Percentiles rank a stretch among this genome's conserved stretches.
Evolutionary conservation across 2,888 invertebrate species (phyloP).

Genomic region (Argyresthia goedartella): DNA sequence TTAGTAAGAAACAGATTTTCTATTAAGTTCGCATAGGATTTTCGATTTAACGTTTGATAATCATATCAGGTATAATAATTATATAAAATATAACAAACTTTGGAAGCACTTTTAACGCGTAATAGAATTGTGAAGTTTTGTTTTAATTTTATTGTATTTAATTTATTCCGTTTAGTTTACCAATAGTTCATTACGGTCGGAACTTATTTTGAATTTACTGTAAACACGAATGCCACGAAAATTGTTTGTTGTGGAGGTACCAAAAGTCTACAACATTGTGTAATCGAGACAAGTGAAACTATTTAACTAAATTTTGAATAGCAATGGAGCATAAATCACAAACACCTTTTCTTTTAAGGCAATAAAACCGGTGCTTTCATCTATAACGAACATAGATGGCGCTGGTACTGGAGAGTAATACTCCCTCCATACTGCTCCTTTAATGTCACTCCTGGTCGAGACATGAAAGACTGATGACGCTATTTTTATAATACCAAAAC

Average conservation of each 20-base stretch:
- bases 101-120: no score
- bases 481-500: conserved; percentile 66
- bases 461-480: conserved; percentile 68
- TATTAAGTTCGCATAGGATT: conserved; percentile 40
- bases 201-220: background rate
- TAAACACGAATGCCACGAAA: background rate
- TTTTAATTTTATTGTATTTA: no score
- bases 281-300: conserved; percentile 21
- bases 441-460: conserved; percentile 58
- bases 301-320: conserved; percentile 40
- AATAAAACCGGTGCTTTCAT: conserved; percentile 50
- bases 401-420: conserved; percentile 48
- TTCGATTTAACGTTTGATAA: no score
- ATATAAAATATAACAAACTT: no score
- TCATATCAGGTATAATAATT: no score
- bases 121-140: no score
- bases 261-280: background rate
- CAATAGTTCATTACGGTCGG: conserved; percentile 1
- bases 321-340: conserved; percentile 48
- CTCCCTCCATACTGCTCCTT: conserved; percentile 33
- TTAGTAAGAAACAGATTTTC: conserved; percentile 33
- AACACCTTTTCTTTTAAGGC: conserved; percentile 46
- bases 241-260: no score
- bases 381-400: conserved; percentile 49
- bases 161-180: no score